Percentiles rank a stretch among this genome's conserved stretches.
phyloP scores from a whole-genome alignment of 1,140 invertebrate species.

The Acromyrmex charruanus region DNA sequence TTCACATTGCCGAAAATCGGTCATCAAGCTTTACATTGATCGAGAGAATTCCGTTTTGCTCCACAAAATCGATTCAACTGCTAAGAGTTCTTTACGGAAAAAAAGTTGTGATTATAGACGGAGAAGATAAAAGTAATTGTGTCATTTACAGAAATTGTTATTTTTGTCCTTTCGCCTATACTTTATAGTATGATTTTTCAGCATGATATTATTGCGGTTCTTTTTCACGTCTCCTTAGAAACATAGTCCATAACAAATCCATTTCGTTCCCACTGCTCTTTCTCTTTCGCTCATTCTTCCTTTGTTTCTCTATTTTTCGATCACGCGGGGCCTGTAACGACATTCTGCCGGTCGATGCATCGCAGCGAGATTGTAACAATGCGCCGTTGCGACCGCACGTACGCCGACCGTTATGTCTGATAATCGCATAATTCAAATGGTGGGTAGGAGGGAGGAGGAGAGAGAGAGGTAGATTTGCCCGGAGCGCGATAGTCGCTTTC shows the following conservation, averaged over 20 bases:
- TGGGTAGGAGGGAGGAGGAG: neutral
- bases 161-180: neutral
- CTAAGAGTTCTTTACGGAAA: neutral
- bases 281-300: neutral
- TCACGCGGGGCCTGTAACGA: conserved; percentile 33
- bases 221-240: neutral
- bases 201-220: neutral
- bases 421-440: conserved; percentile 73
- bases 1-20: neutral
- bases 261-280: neutral
- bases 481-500: conserved; percentile 57
- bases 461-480: conserved; percentile 18
- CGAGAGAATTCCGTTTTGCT: neutral
- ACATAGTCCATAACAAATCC: conserved; percentile 11
- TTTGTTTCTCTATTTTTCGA: conserved; percentile 54
- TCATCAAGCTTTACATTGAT: neutral
- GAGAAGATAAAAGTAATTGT: neutral
- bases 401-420: conserved; percentile 65
- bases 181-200: neutral
- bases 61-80: neutral
- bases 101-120: neutral
- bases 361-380: conserved; percentile 51
- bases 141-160: neutral
- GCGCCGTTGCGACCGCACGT: neutral
- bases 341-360: conserved; percentile 48